Evolutionary conservation across 2,113 vertebrate species (phyloP).

Genomic region (Lanius ludovicianus): DNA sequence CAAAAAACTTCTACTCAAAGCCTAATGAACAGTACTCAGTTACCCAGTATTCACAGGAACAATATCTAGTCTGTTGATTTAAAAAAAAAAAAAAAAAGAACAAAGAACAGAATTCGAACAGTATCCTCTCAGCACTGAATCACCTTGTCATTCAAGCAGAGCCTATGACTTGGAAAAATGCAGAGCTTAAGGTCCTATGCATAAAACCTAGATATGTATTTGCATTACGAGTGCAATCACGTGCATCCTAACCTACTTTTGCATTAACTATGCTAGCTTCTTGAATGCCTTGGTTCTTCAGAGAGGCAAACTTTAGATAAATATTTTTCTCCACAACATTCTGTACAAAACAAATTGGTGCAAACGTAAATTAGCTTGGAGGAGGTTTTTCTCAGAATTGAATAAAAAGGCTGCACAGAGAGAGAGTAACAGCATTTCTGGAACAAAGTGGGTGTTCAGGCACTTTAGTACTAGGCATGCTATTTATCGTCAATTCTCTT

Average conservation of each 20-base stretch:
- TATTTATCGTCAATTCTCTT: conserved; percentile 1
- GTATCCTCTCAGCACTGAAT: neutral
- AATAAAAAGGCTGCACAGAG: neutral
- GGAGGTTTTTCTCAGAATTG: neutral
- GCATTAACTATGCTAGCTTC: neutral
- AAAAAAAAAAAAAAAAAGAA: no score
- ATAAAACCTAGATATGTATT: neutral
- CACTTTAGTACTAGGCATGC: neutral
- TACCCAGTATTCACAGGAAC: neutral
- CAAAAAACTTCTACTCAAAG: neutral
- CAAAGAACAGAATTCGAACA: neutral
- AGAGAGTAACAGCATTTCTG: neutral
- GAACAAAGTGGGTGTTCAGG: neutral
- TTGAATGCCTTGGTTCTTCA: neutral
- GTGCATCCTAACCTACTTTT: neutral
- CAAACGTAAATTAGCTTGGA: neutral
- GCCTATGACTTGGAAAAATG: neutral
- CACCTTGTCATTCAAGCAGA: neutral
- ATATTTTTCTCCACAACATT: neutral
- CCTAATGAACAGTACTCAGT: neutral
- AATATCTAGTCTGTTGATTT: neutral
- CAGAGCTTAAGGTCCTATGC: neutral
- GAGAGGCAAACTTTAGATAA: neutral
- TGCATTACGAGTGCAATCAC: neutral
- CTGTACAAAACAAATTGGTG: neutral